phyloP scores from a whole-genome alignment of 2,797 vertebrate genomes.

The Cirrhinus mrigala region DNA sequence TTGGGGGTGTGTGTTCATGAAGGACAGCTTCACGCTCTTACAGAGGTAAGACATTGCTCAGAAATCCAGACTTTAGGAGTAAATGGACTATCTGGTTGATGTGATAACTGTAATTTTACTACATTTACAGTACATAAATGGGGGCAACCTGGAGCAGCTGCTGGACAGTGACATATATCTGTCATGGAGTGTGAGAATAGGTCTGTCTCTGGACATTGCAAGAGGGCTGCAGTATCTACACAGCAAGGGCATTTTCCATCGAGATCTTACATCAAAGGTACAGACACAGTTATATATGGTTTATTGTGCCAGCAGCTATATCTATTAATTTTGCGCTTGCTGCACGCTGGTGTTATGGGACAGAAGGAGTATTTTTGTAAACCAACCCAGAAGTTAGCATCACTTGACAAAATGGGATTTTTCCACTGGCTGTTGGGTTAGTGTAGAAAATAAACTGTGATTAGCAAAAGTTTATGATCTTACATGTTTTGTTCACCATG shows the following conservation, averaged over 20 bases:
- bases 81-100: background rate
- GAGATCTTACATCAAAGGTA: slow-evolving; percentile 90
- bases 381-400: background rate
- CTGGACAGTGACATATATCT: slow-evolving; percentile 83
- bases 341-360: background rate
- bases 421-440: background rate
- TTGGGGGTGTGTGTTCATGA: slow-evolving; percentile 96
- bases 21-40: slow-evolving; percentile 94
- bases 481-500: background rate
- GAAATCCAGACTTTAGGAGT: slow-evolving; percentile 6
- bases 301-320: background rate
- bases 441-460: background rate
- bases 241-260: slow-evolving; percentile 88
- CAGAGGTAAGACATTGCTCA: slow-evolving; percentile 81
- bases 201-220: slow-evolving; percentile 85
- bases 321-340: background rate
- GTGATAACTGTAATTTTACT: slow-evolving; percentile 34
- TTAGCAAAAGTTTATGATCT: background rate
- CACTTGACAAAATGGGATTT: background rate
- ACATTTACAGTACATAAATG: slow-evolving; percentile 83
- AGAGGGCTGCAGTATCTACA: slow-evolving; percentile 85
- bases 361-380: background rate
- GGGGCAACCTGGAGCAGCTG: slow-evolving; percentile 88
- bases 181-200: slow-evolving; percentile 81
- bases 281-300: background rate